Evolutionary conservation across 1,140 invertebrate genomes (phyloP).

Genomic region (Drosophila kikkawai): DNA sequence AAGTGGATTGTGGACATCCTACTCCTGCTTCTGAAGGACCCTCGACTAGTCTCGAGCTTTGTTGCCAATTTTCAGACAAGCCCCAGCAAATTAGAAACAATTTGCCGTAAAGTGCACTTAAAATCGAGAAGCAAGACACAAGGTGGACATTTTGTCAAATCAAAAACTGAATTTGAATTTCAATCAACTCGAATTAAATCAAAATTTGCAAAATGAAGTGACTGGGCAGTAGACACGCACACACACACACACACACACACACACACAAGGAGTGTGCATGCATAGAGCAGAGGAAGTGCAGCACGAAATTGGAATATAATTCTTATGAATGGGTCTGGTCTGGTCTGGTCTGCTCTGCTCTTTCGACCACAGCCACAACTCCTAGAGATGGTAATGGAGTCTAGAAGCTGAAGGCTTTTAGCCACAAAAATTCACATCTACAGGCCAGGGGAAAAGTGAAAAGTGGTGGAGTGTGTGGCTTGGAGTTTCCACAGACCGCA

Average conservation of each 20-base stretch:
- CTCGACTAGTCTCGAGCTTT: conserved; percentile 8
- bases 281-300: conserved; percentile 22
- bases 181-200: conserved; percentile 78
- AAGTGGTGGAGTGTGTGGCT: conserved; percentile 3
- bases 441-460: conserved; percentile 25
- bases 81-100: conserved; percentile 61
- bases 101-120: conserved; percentile 66
- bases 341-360: neutral
- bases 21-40: conserved; percentile 9
- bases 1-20: conserved; percentile 24
- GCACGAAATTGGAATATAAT: conserved; percentile 75
- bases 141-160: conserved; percentile 65
- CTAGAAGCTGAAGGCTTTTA: conserved; percentile 47
- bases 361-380: conserved; percentile 49
- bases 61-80: conserved; percentile 60
- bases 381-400: conserved; percentile 15
- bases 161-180: conserved; percentile 75
- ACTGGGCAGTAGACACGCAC: neutral
- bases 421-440: conserved; percentile 55
- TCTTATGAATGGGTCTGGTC: conserved; percentile 63
- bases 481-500: conserved; percentile 52
- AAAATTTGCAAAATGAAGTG: conserved; percentile 78
- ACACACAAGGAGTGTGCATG: neutral
- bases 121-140: conserved; percentile 5
- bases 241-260: conserved; percentile 17